Evolutionary conservation across 2,113 vertebrate species (phyloP).

Genomic region (Ibidorhyncha struthersii): DNA sequence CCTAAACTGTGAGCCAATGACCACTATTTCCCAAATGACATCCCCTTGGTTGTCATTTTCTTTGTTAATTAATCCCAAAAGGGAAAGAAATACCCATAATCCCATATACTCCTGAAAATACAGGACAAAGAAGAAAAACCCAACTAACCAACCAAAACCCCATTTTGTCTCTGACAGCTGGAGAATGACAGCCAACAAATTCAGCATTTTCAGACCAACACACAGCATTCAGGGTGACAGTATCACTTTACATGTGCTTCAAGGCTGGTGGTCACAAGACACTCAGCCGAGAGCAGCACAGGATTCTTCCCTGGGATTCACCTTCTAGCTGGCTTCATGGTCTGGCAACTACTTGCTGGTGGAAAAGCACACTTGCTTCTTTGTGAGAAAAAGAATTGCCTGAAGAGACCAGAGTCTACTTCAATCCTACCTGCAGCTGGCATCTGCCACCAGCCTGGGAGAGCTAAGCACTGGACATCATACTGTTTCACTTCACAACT

Average conservation of each 20-base stretch:
- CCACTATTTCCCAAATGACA: neutral
- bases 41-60: neutral
- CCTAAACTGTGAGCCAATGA: neutral
- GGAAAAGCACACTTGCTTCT: neutral
- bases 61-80: neutral
- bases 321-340: neutral
- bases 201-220: neutral
- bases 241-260: neutral
- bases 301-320: neutral
- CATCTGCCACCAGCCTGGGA: neutral
- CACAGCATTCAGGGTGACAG: accelerated
- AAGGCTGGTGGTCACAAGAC: neutral
- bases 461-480: neutral
- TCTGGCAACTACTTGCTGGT: neutral
- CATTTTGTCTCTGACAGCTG: neutral
- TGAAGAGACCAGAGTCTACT: neutral
- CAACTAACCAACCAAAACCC: neutral
- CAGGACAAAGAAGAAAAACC: neutral
- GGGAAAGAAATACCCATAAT: neutral
- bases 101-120: neutral
- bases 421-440: neutral
- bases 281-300: neutral
- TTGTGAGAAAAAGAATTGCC: neutral
- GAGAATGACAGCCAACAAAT: neutral
- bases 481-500: neutral